Evolutionary conservation across 2,888 invertebrate genomes (phyloP).

Genomic region (Calliopum simillimum): DNA sequence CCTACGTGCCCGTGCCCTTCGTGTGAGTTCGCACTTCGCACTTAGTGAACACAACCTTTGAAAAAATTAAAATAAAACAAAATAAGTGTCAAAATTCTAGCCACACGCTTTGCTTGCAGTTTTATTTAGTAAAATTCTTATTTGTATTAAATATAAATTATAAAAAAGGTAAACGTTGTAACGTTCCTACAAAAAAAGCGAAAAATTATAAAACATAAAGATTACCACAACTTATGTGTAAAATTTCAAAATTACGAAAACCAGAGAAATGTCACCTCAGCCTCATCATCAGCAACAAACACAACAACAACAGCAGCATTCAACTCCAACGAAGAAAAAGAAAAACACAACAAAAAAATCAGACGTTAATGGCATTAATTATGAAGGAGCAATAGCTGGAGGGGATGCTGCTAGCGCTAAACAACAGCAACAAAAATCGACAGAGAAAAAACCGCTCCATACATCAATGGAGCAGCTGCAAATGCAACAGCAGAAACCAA

Average conservation of each 20-base stretch:
- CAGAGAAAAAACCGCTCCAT: slow-evolving; percentile 26
- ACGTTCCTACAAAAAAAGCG: slow-evolving; percentile 22
- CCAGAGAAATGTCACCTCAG: slow-evolving; percentile 27
- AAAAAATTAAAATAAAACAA: slow-evolving; percentile 3
- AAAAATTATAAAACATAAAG: slow-evolving; percentile 19
- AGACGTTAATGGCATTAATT: neutral
- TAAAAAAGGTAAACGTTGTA: slow-evolving; percentile 17
- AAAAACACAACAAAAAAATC: slow-evolving; percentile 11
- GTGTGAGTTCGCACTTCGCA: too few species aligned
- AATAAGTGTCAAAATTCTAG: slow-evolving; percentile 32
- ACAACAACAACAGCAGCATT: slow-evolving; percentile 17
- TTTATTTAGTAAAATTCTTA: slow-evolving; percentile 37
- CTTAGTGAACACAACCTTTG: too few species aligned
- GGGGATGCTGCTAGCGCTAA: slow-evolving; percentile 9
- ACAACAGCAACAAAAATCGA: neutral
- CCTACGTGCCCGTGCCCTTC: too few species aligned
- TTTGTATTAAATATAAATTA: slow-evolving; percentile 19
- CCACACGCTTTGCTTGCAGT: slow-evolving; percentile 32
- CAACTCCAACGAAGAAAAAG: slow-evolving; percentile 6
- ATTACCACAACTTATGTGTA: slow-evolving; percentile 29
- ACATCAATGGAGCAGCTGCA: slow-evolving; percentile 34
- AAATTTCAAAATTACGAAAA: slow-evolving; percentile 31
- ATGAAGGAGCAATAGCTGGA: neutral
- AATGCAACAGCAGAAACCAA: neutral
- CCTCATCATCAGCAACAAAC: neutral